A percentile compares a stretch with the other conserved stretches of the same genome.
Evolutionary conservation across 2,113 vertebrate species (phyloP).

Genomic region (Nothobranchius kuhntae): DNA sequence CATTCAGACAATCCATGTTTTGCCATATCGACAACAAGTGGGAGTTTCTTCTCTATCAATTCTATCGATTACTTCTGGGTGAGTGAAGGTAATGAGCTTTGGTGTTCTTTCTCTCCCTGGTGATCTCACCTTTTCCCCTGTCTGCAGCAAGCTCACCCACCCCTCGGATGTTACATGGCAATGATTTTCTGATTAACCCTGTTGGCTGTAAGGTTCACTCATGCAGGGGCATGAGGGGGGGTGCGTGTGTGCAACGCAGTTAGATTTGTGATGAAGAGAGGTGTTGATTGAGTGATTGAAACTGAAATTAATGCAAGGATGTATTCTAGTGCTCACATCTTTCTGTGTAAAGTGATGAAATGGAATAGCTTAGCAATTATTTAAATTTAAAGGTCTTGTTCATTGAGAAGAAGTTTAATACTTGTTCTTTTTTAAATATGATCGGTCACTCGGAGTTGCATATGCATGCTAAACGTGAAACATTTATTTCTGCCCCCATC

Average conservation of each 20-base stretch:
- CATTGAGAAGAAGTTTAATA: too few species aligned
- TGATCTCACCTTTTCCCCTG: constrained; percentile 39
- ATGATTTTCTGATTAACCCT: constrained; percentile 78
- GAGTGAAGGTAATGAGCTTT: constrained; percentile 79
- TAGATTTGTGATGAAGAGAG: constrained; percentile 26
- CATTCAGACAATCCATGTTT: constrained; percentile 13
- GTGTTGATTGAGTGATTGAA: constrained; percentile 17
- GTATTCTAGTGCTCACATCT: too few species aligned
- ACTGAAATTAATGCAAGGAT: too few species aligned
- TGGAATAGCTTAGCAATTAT: too few species aligned
- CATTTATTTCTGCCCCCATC: too few species aligned
- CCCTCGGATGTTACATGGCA: constrained; percentile 55
- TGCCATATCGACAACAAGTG: constrained; percentile 60
- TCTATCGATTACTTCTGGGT: constrained; percentile 80
- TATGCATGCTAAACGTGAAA: too few species aligned
- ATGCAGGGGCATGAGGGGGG: constrained; percentile 31
- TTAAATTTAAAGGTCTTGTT: too few species aligned
- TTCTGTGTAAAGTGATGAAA: too few species aligned
- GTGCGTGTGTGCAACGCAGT: constrained; percentile 29
- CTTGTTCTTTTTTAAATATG: too few species aligned
- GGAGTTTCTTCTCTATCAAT: constrained; percentile 74
- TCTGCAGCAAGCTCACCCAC: constrained; percentile 10
- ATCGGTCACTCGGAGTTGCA: too few species aligned
- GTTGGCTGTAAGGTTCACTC: constrained; percentile 56
- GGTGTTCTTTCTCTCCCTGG: constrained; percentile 54